Conservation (phyloP, 2,888 invertebrate genomes). For the Nesidiocoris tenuis region DNA sequence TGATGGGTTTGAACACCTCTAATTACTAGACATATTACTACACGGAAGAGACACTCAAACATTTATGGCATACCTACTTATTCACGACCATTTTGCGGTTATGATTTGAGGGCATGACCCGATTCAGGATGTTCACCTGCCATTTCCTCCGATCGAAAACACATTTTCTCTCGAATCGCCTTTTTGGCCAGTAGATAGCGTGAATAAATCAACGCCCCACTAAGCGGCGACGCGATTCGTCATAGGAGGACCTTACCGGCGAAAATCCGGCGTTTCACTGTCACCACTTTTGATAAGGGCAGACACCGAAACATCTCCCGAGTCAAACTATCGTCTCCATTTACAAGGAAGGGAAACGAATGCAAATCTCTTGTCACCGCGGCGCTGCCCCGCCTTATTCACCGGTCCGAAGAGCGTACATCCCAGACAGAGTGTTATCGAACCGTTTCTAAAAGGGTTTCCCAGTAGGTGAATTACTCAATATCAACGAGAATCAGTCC, state of each 20-base stretch:
- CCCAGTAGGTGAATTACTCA: constrained; percentile 34
- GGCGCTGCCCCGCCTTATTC: constrained; percentile 1
- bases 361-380: constrained; percentile 32
- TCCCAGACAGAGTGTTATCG: constrained; percentile 14
- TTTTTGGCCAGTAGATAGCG: not conserved
- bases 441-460: constrained; percentile 39
- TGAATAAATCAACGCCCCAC: not conserved
- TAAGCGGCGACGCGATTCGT: not conserved
- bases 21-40: too few relatives aligned
- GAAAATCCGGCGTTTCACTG: not conserved
- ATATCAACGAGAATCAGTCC: constrained; percentile 31
- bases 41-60: too few relatives aligned
- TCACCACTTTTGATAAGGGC: not conserved
- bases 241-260: not conserved
- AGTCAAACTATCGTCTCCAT: not conserved
- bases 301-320: not conserved
- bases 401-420: not conserved
- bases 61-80: too few relatives aligned
- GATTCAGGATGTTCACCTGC: too few relatives aligned
- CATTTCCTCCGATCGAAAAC: too few relatives aligned
- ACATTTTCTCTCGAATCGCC: too few relatives aligned
- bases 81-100: too few relatives aligned
- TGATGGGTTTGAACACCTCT: too few relatives aligned
- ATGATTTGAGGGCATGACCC: too few relatives aligned
- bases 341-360: constrained; percentile 16